phyloP scores from a whole-genome alignment of 2,888 invertebrate genomes.

The Drosophila parthenogenetica region DNA sequence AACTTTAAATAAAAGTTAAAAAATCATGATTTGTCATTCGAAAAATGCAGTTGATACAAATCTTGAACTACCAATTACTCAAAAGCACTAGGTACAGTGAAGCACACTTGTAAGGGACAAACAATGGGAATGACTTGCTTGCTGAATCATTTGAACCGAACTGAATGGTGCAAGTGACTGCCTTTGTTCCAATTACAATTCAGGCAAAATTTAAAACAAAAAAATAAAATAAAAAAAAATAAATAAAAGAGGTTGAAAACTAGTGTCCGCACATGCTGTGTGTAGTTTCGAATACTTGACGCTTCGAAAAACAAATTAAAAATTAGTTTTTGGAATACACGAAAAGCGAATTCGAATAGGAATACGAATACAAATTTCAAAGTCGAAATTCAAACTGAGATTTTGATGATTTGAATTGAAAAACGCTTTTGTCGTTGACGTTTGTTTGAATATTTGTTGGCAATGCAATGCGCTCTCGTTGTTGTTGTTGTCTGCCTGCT shows the following conservation, averaged over 20 bases:
- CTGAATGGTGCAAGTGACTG: background rate
- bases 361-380: background rate
- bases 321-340: background rate
- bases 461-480: constrained; percentile 27
- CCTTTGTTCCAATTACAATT: background rate
- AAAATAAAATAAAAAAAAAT: background rate
- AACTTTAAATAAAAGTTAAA: too few species aligned
- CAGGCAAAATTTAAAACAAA: background rate
- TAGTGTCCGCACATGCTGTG: background rate
- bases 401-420: constrained; percentile 1
- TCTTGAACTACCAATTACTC: too few species aligned
- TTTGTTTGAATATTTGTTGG: constrained; percentile 23
- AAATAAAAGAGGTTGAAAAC: background rate
- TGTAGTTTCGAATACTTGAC: background rate
- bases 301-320: constrained; percentile 1
- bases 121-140: background rate
- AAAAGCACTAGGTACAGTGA: too few species aligned
- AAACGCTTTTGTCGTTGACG: constrained; percentile 26
- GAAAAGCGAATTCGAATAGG: too few species aligned
- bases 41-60: too few species aligned
- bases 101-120: background rate
- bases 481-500: constrained; percentile 27
- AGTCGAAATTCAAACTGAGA: background rate
- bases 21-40: too few species aligned
- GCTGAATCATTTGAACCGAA: constrained; percentile 13